These are phyloP conservation scores for Ericerus pela DNA, from an alignment of 1,140 invertebrate species.

Conservation along the genomic window DNA sequence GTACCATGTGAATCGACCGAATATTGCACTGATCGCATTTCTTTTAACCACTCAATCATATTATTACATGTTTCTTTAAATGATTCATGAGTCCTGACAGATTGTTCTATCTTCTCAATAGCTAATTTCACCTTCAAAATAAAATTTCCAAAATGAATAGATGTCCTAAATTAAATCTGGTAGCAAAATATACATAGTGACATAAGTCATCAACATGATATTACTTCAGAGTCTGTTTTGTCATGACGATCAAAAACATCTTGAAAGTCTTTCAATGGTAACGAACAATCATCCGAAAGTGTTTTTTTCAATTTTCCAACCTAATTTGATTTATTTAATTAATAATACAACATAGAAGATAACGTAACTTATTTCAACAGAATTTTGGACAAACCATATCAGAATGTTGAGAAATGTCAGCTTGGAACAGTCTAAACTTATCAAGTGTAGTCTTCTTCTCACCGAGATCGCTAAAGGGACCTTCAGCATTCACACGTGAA, in stretches of 20 bases:
- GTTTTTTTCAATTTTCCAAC: slow-evolving; percentile 53
- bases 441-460: slow-evolving; percentile 78
- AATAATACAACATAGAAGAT: not conserved
- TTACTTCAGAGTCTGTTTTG: too few species aligned
- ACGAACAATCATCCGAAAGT: slow-evolving; percentile 44
- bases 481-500: slow-evolving; percentile 42
- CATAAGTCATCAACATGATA: too few species aligned
- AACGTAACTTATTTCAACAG: not conserved
- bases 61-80: slow-evolving; percentile 67
- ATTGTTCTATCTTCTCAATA: slow-evolving; percentile 8
- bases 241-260: not conserved
- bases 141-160: slow-evolving; percentile 8
- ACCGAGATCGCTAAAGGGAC: slow-evolving; percentile 60
- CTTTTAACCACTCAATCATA: slow-evolving; percentile 75
- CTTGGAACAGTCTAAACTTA: slow-evolving; percentile 59
- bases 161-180: too few species aligned
- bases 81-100: slow-evolving; percentile 51
- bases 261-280: slow-evolving; percentile 43
- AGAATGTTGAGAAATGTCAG: slow-evolving; percentile 58
- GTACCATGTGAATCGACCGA: slow-evolving; percentile 71
- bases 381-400: slow-evolving; percentile 41
- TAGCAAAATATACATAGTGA: too few species aligned
- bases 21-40: slow-evolving; percentile 65
- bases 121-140: slow-evolving; percentile 17
- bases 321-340: slow-evolving; percentile 10